Conservation (phyloP, 2,113 vertebrate species). For the Lanius collurio region DNA sequence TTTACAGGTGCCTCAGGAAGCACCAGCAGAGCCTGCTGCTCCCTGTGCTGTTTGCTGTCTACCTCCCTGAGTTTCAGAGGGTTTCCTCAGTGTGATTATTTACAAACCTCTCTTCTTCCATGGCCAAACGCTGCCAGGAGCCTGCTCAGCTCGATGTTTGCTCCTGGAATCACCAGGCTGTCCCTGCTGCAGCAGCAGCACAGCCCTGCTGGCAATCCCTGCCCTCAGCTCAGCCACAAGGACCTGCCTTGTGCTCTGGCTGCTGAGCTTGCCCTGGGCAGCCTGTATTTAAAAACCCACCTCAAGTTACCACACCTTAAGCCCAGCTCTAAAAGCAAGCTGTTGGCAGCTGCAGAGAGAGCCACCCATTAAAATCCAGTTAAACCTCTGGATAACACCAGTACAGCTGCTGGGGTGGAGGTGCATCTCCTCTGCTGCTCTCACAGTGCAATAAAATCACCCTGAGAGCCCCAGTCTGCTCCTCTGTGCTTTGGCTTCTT, state of each 20-base stretch:
- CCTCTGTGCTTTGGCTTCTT: not conserved
- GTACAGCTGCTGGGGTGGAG: not conserved
- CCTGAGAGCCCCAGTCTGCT: not conserved
- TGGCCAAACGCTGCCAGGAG: not conserved
- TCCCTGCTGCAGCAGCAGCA: not conserved
- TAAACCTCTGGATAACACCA: not conserved
- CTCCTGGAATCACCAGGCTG: not conserved
- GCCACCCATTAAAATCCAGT: not conserved
- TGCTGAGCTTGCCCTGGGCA: not conserved
- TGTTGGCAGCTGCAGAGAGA: not conserved
- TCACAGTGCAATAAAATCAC: not conserved
- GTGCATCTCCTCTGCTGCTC: not conserved
- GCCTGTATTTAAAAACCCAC: not conserved
- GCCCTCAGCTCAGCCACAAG: not conserved
- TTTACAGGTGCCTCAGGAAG: not conserved
- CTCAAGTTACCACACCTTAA: not conserved
- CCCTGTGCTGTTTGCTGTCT: not conserved
- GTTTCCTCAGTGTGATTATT: not conserved
- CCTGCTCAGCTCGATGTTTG: not conserved
- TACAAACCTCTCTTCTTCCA: not conserved
- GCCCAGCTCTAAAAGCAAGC: not conserved
- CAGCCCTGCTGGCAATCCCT: not conserved
- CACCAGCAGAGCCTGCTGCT: not conserved
- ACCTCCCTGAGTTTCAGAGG: not conserved
- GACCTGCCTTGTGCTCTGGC: not conserved